These are phyloP conservation scores for Tachina lurida DNA, from an alignment of 2,888 invertebrate genomes.

Conservation along the genomic window DNA sequence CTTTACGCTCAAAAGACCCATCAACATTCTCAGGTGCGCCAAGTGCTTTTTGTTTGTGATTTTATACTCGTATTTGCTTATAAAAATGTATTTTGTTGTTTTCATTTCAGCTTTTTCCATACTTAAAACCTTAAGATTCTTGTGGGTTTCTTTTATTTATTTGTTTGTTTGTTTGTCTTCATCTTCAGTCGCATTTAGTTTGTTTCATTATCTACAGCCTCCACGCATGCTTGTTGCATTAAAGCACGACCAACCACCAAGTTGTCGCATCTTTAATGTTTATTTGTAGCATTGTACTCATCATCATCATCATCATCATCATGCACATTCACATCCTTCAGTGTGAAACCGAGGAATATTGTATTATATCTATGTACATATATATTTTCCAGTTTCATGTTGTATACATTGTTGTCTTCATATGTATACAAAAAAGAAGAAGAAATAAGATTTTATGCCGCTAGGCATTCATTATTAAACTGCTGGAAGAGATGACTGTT, in stretches of 20 bases:
- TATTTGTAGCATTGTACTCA: constrained; percentile 51
- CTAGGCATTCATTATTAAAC: constrained; percentile 29
- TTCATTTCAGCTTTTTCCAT: constrained; percentile 46
- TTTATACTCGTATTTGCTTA: constrained; percentile 61
- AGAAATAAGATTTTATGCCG: not conserved
- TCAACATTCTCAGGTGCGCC: constrained; percentile 83
- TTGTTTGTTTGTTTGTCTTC: constrained; percentile 7
- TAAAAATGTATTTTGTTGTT: constrained; percentile 10
- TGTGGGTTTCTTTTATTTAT: constrained; percentile 47
- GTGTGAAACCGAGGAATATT: not conserved
- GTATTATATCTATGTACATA: not conserved
- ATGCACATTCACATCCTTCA: constrained; percentile 36
- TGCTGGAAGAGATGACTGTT: constrained; percentile 25
- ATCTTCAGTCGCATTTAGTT: constrained; percentile 49
- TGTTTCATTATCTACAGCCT: constrained; percentile 67
- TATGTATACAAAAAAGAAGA: not conserved
- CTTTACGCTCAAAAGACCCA: constrained; percentile 76
- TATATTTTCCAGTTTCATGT: constrained; percentile 8
- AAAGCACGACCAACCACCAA: constrained; percentile 67
- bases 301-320: constrained; percentile 31
- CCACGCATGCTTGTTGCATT: constrained; percentile 67
- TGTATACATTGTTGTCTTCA: constrained; percentile 9
- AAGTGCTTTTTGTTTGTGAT: constrained; percentile 64
- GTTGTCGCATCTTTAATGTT: constrained; percentile 66
- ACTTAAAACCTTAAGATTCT: constrained; percentile 67